Percentiles rank a stretch among this genome's conserved stretches.
These are phyloP conservation scores for Mycetomoellerius zeteki DNA, from an alignment of 1,140 invertebrate genomes.

Conservation along the genomic window DNA sequence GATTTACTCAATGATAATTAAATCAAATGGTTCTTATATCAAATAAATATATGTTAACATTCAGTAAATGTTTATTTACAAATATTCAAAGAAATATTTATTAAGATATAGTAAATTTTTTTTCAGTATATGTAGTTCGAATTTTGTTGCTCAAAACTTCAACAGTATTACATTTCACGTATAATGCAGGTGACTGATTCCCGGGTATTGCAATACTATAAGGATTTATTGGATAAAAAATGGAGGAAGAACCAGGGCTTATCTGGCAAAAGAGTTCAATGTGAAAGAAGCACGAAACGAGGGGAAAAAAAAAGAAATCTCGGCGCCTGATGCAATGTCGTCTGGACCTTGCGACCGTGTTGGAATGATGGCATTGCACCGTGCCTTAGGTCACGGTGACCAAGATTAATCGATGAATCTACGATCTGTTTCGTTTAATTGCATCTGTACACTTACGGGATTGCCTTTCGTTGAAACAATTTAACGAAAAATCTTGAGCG, in stretches of 20 bases:
- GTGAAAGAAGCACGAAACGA: slow-evolving; percentile 13
- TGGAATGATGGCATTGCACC: not conserved
- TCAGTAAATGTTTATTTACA: too few relatives aligned
- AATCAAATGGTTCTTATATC: too few relatives aligned
- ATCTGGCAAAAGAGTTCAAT: not conserved
- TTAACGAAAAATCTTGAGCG: not conserved
- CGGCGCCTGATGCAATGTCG: slow-evolving; percentile 37
- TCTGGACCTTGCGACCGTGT: not conserved
- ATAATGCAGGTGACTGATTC: too few relatives aligned
- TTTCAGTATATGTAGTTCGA: too few relatives aligned
- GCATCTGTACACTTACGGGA: not conserved
- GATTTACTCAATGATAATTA: too few relatives aligned
- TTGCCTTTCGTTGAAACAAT: not conserved
- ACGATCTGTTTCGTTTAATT: not conserved
- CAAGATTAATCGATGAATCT: slow-evolving; percentile 16
- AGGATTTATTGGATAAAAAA: not conserved
- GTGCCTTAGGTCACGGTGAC: not conserved
- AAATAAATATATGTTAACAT: too few relatives aligned
- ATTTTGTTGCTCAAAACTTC: too few relatives aligned
- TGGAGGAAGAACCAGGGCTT: not conserved
- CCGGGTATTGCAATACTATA: too few relatives aligned
- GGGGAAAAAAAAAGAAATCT: slow-evolving; percentile 21
- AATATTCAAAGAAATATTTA: too few relatives aligned
- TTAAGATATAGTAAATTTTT: too few relatives aligned
- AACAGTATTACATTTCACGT: too few relatives aligned